Evolutionary conservation across 2,888 invertebrate genomes (phyloP), one percentile per base, ranked within the genome.

Genomic region (Nasonia oneida): DNA sequence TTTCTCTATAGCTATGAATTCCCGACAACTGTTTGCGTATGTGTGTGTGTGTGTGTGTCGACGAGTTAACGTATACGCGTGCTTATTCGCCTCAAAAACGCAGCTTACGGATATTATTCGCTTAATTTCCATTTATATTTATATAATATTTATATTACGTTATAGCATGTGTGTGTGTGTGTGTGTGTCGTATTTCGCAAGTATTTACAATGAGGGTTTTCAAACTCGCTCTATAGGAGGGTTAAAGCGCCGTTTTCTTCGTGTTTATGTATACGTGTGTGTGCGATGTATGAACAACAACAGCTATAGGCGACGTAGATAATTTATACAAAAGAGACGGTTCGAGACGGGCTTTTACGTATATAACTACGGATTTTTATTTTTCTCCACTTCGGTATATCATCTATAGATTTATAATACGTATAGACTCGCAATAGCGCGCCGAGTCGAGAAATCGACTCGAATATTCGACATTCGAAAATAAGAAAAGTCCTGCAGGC

Each of bases 1-100:
- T 57, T 8, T n/a, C 23, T n/a, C 57, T 61, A n/a, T 61, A n/a
- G 33, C n/a, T 39, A 10, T 64, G 37, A 15, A 57, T 18, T 23
- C 39, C 18, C 71, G 39, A n/a, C 42, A 71, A 42, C n/a, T 71
- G 39, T 39, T 8, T 37, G 23, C 37, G 71, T 71, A 10, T 33
- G 23, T 67, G 18, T 18, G 39, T 71, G 71, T 18, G 70, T 37
- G 71, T 39, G n/a, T 64, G 42, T 71, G 23, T 81, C 89, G 89
- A 89, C 89, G 87, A 89, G 90, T 92, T 81, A 81, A 81, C 73
- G 90, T 92, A 91, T 91, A 92, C 89, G 76, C 79, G 90, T 91
- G 90, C 90, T 90, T 88, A 88, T 88, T 88, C 88, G 88, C 87
- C 89, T 47, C 47, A 89, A 88, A 88, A 90, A 89, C 90, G 87